Evolutionary conservation across 1,140 invertebrate genomes (phyloP).

Genomic region (Drosophila lowei): DNA sequence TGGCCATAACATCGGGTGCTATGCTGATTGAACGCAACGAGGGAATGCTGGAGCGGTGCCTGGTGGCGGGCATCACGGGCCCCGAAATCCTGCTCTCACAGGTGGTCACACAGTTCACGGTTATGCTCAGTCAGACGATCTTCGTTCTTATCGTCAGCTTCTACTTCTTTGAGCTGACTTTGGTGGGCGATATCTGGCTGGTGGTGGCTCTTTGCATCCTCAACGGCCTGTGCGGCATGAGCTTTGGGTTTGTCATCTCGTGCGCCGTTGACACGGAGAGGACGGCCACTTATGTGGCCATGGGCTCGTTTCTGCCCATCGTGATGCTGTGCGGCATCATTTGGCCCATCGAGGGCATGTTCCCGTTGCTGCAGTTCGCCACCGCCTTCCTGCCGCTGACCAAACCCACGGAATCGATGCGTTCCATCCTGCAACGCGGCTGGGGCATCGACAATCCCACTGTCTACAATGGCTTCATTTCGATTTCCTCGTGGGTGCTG

Average conservation of each 20-base stretch:
- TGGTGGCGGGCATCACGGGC: slow-evolving; percentile 90
- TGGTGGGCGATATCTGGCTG: slow-evolving; percentile 89
- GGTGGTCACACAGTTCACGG: slow-evolving; percentile 93
- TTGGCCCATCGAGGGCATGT: slow-evolving; percentile 94
- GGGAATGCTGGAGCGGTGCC: slow-evolving; percentile 93
- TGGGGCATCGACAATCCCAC: slow-evolving; percentile 90
- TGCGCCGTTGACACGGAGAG: slow-evolving; percentile 94
- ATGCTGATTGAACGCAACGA: slow-evolving; percentile 96
- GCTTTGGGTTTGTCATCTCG: slow-evolving; percentile 95
- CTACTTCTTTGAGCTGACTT: slow-evolving; percentile 91
- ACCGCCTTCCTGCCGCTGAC: slow-evolving; percentile 94
- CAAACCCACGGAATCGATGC: slow-evolving; percentile 95
- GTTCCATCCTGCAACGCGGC: slow-evolving; percentile 93
- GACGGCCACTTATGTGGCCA: slow-evolving; percentile 95
- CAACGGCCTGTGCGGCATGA: slow-evolving; percentile 96
- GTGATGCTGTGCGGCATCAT: slow-evolving; percentile 94
- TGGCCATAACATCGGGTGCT: slow-evolving; percentile 94
- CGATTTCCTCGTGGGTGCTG: slow-evolving; percentile 92
- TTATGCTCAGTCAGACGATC: slow-evolving; percentile 93
- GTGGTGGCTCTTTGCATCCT: slow-evolving; percentile 91
- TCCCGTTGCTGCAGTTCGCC: slow-evolving; percentile 89
- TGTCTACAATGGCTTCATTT: slow-evolving; percentile 94
- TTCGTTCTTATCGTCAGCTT: slow-evolving; percentile 93
- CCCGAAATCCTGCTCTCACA: slow-evolving; percentile 92
- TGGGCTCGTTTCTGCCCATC: slow-evolving; percentile 96